Percentiles rank a stretch among this genome's conserved stretches.
These are phyloP conservation scores for Melikaiella ostensackeni DNA, from an alignment of 2,888 invertebrate species.

Conservation along the genomic window DNA sequence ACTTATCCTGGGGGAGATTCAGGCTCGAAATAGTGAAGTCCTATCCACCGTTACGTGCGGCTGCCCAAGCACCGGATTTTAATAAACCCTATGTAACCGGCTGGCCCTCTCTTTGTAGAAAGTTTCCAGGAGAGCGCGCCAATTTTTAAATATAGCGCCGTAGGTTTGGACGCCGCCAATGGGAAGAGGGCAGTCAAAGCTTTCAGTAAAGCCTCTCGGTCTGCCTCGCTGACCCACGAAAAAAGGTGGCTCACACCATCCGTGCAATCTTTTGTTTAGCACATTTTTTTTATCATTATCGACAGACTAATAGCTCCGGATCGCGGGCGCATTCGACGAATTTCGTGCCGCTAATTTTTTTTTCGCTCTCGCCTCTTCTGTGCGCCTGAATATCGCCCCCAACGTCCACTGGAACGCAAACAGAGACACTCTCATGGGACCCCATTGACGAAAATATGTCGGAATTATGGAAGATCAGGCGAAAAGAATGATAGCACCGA, in stretches of 20 bases:
- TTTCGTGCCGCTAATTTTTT: conserved; percentile 65
- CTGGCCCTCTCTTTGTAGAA: conserved; percentile 72
- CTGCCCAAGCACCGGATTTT: conserved; percentile 55
- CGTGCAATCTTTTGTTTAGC: conserved; percentile 78
- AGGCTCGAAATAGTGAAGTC: conserved; percentile 13
- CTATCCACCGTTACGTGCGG: conserved; percentile 52
- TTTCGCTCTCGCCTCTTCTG: conserved; percentile 59
- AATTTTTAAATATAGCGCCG: conserved; percentile 76
- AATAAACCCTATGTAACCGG: conserved; percentile 56
- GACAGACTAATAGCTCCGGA: conserved; percentile 69
- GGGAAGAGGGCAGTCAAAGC: conserved; percentile 70
- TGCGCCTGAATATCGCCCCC: conserved; percentile 61
- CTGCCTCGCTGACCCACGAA: conserved; percentile 75
- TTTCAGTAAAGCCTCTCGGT: conserved; percentile 68
- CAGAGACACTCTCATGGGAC: conserved; percentile 4
- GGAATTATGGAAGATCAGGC: conserved; percentile 39
- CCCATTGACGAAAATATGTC: conserved; percentile 32
- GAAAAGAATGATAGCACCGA: conserved; percentile 33
- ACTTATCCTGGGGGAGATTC: not conserved
- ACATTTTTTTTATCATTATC: conserved; percentile 77
- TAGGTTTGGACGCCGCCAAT: conserved; percentile 71
- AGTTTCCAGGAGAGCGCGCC: conserved; percentile 76
- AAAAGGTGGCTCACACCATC: conserved; percentile 74
- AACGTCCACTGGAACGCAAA: conserved; percentile 20
- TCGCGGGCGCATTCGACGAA: conserved; percentile 74